Percentiles rank a stretch among this genome's conserved stretches.
phyloP scores from a whole-genome alignment of 2,113 vertebrate species.

The Indri indri region DNA sequence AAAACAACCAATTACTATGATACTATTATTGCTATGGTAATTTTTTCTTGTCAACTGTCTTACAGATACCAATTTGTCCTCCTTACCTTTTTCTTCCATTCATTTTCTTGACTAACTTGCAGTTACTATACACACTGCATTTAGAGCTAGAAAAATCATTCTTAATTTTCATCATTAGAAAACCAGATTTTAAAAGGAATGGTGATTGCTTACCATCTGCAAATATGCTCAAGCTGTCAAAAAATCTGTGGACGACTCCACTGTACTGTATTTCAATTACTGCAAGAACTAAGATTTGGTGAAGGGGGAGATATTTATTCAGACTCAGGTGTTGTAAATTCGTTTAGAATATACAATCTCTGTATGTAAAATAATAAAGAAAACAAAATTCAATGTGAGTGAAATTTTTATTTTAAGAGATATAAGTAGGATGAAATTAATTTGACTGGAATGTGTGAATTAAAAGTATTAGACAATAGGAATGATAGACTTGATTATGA shows the following conservation, averaged over 20 bases:
- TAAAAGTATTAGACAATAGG: constrained; percentile 59
- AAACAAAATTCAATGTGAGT: constrained; percentile 68
- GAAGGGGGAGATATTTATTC: constrained; percentile 62
- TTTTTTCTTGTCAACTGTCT: constrained; percentile 28
- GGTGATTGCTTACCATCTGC: constrained; percentile 76
- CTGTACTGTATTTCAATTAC: constrained; percentile 66
- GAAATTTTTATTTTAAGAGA: constrained; percentile 66
- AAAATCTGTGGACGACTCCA: constrained; percentile 68
- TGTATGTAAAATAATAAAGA: neutral
- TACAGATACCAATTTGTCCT: constrained; percentile 52
- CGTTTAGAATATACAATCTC: neutral
- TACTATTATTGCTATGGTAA: neutral
- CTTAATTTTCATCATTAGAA: constrained; percentile 78
- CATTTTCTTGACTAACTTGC: constrained; percentile 69
- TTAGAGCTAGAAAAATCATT: constrained; percentile 77
- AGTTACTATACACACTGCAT: constrained; percentile 49
- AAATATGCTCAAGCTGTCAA: constrained; percentile 78
- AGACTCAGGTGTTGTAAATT: constrained; percentile 43
- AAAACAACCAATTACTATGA: constrained; percentile 42
- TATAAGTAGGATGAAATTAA: constrained; percentile 64
- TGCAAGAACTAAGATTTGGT: constrained; percentile 70
- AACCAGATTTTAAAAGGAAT: constrained; percentile 81
- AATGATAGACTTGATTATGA: constrained; percentile 62
- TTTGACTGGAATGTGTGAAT: constrained; percentile 63
- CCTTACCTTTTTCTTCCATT: constrained; percentile 44